A percentile compares a stretch with the other conserved stretches of the same genome.
Evolutionary conservation across 1,140 invertebrate species (phyloP).

Genomic region (Dreissena rostriformis): DNA sequence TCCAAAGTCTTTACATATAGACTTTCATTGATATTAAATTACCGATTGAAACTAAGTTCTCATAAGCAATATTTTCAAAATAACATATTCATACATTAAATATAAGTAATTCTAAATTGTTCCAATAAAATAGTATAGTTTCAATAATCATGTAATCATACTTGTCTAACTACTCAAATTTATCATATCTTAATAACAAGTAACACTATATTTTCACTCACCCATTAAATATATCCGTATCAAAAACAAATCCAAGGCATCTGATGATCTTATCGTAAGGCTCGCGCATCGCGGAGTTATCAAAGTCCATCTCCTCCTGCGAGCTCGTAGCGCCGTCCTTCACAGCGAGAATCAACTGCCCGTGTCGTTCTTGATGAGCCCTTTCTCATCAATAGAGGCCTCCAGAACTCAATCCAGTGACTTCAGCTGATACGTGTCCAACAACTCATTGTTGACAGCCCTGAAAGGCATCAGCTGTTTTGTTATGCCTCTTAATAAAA

Average conservation of each 20-base stretch:
- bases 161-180: neutral
- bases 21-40: too few species aligned
- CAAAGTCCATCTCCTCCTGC: slow-evolving; percentile 52
- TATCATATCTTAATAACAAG: neutral
- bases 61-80: too few species aligned
- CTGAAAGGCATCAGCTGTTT: too few species aligned
- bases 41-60: too few species aligned
- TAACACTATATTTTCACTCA: slow-evolving; percentile 61
- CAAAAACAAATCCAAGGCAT: slow-evolving; percentile 82
- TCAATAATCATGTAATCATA: neutral
- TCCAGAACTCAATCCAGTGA: slow-evolving; percentile 82
- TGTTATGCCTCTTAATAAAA: too few species aligned
- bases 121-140: too few species aligned
- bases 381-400: slow-evolving; percentile 74
- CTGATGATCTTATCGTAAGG: slow-evolving; percentile 81
- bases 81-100: too few species aligned
- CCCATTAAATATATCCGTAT: slow-evolving; percentile 78
- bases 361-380: slow-evolving; percentile 63
- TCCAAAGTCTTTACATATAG: too few species aligned
- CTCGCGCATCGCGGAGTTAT: slow-evolving; percentile 81
- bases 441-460: slow-evolving; percentile 81
- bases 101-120: too few species aligned
- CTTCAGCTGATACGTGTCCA: slow-evolving; percentile 83
- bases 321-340: neutral
- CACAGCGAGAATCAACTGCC: slow-evolving; percentile 67